These are phyloP conservation scores for Taenaris catops DNA, from an alignment of 2,888 invertebrate genomes.

Conservation along the genomic window DNA sequence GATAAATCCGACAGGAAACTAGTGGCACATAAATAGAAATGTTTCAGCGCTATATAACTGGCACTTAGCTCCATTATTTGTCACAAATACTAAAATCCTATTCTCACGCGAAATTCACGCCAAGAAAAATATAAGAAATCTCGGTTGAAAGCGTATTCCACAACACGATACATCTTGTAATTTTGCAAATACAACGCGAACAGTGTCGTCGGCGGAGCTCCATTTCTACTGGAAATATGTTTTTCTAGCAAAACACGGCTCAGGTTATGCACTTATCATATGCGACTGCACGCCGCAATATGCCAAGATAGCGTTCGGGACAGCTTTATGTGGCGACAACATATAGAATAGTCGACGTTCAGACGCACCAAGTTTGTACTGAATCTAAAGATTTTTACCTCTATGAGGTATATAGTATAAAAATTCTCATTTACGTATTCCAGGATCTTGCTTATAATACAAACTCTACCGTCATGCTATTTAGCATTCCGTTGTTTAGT, in stretches of 20 bases:
- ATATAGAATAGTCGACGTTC: constrained; percentile 8
- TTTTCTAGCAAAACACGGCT: constrained; percentile 31
- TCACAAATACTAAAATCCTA: no score
- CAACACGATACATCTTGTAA: constrained; percentile 16
- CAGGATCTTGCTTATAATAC: no score
- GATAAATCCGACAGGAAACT: no score
- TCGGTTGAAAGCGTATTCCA: constrained; percentile 9
- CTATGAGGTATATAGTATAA: no score
- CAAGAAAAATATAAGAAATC: constrained; percentile 9
- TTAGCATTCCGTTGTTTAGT: no score
- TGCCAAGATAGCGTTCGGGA: constrained; percentile 52
- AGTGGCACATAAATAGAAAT: no score
- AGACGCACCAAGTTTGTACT: constrained; percentile 6
- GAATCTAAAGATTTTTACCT: no score
- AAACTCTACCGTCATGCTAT: no score
- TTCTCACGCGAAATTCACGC: neutral
- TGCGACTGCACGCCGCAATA: constrained; percentile 56
- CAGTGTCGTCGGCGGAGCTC: constrained; percentile 11
- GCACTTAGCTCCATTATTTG: no score
- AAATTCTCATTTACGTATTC: no score
- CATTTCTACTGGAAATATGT: constrained; percentile 28
- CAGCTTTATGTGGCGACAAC: constrained; percentile 50
- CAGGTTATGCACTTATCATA: constrained; percentile 47
- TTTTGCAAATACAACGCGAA: constrained; percentile 13
- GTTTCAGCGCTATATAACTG: no score